phyloP scores from a whole-genome alignment of 2,113 vertebrate genomes.

The Periophthalmus modestus region DNA sequence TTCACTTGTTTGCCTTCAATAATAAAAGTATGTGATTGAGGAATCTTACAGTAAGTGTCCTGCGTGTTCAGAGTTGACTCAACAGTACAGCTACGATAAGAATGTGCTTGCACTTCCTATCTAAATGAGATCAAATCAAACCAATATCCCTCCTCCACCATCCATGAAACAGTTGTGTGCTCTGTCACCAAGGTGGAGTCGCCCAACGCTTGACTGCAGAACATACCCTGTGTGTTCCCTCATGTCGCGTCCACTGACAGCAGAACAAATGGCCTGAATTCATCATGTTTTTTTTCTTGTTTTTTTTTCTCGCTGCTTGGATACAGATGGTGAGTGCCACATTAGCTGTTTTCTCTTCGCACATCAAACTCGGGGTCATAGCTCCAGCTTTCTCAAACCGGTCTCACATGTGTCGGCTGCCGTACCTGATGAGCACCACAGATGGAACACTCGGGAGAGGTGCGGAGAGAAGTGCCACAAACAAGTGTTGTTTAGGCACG shows the following conservation, averaged over 20 bases:
- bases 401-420: conserved; percentile 63
- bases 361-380: conserved; percentile 74
- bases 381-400: conserved; percentile 67
- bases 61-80: neutral
- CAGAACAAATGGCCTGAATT: conserved; percentile 51
- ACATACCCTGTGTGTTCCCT: conserved; percentile 53
- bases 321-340: conserved; percentile 69
- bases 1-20: too few relatives aligned
- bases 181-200: conserved; percentile 34
- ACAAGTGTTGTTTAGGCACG: conserved; percentile 60
- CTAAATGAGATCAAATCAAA: conserved; percentile 34
- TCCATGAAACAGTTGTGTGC: conserved; percentile 17
- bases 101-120: conserved; percentile 5
- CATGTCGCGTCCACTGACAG: conserved; percentile 42
- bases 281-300: conserved; percentile 12
- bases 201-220: conserved; percentile 44
- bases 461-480: conserved; percentile 28
- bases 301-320: neutral
- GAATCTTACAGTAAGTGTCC: neutral
- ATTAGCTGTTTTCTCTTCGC: conserved; percentile 67
- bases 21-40: too few relatives aligned
- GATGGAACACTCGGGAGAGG: conserved; percentile 59
- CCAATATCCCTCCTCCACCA: conserved; percentile 29
- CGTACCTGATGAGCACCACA: conserved; percentile 70
- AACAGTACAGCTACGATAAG: neutral